Evolutionary conservation across 2,888 invertebrate species (phyloP), one percentile per base, ranked within the genome.

Genomic region (Plebejus anna): DNA sequence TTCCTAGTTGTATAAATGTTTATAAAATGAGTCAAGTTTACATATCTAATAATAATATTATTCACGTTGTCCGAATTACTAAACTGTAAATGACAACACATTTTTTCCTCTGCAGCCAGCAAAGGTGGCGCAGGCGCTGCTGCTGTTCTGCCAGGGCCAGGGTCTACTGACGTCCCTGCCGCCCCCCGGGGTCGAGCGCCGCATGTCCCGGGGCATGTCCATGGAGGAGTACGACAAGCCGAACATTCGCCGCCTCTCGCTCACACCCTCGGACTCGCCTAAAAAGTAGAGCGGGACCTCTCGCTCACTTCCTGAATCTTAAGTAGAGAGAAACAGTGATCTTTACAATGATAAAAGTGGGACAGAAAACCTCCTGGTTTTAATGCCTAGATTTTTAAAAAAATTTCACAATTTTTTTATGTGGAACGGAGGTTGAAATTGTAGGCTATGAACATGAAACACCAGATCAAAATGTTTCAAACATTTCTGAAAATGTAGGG

Each of bases 91-190:
- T 22, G 22, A 22, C 22, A 22, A 22, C 22, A 22, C 22, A 22
- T 59, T 22, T 28, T 4, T 28, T 66, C 11, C 9, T 66, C 5
- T 87, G 0, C 94, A 98, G 98, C 97, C 98, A 11, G 97, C 97
- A 47, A 97, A 97, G 88, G 96, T 98, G 78, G 96, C 97, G 47
- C 97, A 98, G 84, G 97, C 97, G 76, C 95, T 98, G 84, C 95
- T 98, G 80, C 95, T 98, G 77, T 97, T 98, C 94, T 97, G 97
- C 91, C 98, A 98, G 88, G 98, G 98, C 0, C 96, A 97, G 87
- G 98, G 98, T 1, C 91, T 96, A 80, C 94, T 97, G 84, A 97
- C 97, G 70, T 97, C 97, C 0, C 96, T 97, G 70, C 96, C 97
- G 1, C 96, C 97, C 89, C 97, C 97, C 0, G 97, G 97, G 22